phyloP scores from a whole-genome alignment of 2,113 vertebrate species.

The Cebus imitator region DNA sequence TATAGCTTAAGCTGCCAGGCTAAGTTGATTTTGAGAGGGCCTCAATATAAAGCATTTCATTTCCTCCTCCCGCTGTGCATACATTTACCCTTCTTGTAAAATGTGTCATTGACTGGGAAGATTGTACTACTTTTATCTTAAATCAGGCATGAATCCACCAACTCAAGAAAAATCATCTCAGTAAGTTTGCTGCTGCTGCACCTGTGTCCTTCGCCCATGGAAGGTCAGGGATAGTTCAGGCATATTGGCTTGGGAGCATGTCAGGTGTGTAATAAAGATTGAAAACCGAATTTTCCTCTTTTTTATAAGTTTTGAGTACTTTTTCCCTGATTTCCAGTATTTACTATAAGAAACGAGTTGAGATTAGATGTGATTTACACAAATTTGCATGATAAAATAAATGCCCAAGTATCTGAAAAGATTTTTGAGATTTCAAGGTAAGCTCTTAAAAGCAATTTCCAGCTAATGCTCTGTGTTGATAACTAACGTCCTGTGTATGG shows the following conservation, averaged over 20 bases:
- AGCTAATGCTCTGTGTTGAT: neutral
- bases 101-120: neutral
- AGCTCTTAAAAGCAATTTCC: neutral
- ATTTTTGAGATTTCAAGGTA: neutral
- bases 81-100: neutral
- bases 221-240: neutral
- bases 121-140: constrained; percentile 28
- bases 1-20: neutral
- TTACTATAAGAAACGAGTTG: neutral
- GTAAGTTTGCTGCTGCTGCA: neutral
- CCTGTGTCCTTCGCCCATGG: neutral
- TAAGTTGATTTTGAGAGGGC: neutral
- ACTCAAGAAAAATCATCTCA: neutral
- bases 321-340: neutral
- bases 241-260: neutral
- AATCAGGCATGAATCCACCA: neutral
- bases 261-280: neutral
- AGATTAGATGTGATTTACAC: neutral
- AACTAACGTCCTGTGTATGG: neutral
- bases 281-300: neutral
- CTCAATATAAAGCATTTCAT: neutral
- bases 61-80: neutral
- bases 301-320: neutral
- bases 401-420: neutral
- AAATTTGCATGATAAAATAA: neutral